phyloP scores from a whole-genome alignment of 2,888 invertebrate species.

The Folsomia manolachei region DNA sequence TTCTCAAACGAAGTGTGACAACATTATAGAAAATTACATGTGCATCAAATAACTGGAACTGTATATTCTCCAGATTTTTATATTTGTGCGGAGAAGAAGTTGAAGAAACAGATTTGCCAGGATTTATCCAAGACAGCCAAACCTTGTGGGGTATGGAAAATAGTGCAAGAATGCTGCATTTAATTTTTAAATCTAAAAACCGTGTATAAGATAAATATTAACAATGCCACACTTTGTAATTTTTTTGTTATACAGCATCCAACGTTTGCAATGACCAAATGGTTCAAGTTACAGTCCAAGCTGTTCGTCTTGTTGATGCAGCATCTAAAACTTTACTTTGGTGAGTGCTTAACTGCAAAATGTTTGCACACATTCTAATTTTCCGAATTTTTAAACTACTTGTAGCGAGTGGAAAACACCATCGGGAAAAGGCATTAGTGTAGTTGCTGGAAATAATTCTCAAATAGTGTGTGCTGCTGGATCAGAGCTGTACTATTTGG shows the following conservation, averaged over 20 bases:
- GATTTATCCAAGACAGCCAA: constrained; percentile 86
- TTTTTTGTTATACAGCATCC: too few relatives aligned
- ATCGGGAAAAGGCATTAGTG: constrained; percentile 72
- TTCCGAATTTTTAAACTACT: constrained; percentile 1
- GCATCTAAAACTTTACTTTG: constrained; percentile 64
- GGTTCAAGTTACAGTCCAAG: constrained; percentile 70
- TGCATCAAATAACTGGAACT: too few relatives aligned
- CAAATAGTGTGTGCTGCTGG: constrained; percentile 84
- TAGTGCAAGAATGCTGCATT: too few relatives aligned
- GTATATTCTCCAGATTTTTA: constrained; percentile 41
- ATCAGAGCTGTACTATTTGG: constrained; percentile 77
- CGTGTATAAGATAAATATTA: too few relatives aligned
- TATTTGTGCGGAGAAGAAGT: constrained; percentile 88
- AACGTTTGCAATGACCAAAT: constrained; percentile 80
- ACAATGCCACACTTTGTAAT: too few relatives aligned
- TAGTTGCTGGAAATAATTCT: constrained; percentile 79
- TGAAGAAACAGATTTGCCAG: constrained; percentile 91
- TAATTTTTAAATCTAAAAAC: too few relatives aligned
- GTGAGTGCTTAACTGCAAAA: constrained; percentile 36
- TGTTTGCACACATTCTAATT: constrained; percentile 1
- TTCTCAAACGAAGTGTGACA: not conserved
- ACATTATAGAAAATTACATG: not conserved
- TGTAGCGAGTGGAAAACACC: constrained; percentile 68
- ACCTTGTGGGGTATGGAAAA: constrained; percentile 94
- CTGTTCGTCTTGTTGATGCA: constrained; percentile 69